phyloP scores from a whole-genome alignment of 2,888 invertebrate genomes.

The Antheraea assamensis region DNA sequence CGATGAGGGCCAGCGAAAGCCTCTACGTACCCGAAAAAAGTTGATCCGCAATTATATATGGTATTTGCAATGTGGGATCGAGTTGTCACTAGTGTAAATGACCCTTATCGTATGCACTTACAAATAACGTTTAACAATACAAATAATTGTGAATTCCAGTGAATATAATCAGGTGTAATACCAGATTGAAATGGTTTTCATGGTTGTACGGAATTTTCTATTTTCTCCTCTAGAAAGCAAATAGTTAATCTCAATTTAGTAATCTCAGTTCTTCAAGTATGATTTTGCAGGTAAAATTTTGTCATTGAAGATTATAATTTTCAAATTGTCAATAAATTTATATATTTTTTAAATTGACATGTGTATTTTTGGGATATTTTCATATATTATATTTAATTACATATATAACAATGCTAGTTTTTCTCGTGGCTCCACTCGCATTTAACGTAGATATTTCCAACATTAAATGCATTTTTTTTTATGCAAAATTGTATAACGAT shows the following conservation, averaged over 20 bases:
- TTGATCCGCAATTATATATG: conserved; percentile 23
- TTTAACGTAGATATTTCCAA: too few relatives aligned
- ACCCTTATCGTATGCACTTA: not conserved
- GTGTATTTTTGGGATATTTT: too few relatives aligned
- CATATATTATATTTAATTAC: too few relatives aligned
- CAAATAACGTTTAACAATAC: not conserved
- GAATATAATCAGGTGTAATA: not conserved
- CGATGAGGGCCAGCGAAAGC: conserved; percentile 30
- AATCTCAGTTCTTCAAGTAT: too few relatives aligned
- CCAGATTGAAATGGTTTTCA: not conserved
- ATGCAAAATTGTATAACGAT: too few relatives aligned
- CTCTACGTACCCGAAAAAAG: conserved; percentile 37
- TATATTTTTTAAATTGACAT: too few relatives aligned
- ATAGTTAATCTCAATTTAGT: not conserved
- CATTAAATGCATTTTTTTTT: too few relatives aligned
- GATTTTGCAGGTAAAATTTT: too few relatives aligned
- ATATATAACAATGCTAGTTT: too few relatives aligned
- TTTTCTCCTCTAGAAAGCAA: not conserved
- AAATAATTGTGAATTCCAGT: not conserved
- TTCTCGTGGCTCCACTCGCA: too few relatives aligned
- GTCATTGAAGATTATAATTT: too few relatives aligned
- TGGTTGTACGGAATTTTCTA: not conserved
- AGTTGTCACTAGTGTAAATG: conserved; percentile 11
- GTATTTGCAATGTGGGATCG: conserved; percentile 14
- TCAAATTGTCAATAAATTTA: too few relatives aligned